These are phyloP conservation scores for Labeo calbasu DNA, from an alignment of 2,797 vertebrate species.

Conservation along the genomic window DNA sequence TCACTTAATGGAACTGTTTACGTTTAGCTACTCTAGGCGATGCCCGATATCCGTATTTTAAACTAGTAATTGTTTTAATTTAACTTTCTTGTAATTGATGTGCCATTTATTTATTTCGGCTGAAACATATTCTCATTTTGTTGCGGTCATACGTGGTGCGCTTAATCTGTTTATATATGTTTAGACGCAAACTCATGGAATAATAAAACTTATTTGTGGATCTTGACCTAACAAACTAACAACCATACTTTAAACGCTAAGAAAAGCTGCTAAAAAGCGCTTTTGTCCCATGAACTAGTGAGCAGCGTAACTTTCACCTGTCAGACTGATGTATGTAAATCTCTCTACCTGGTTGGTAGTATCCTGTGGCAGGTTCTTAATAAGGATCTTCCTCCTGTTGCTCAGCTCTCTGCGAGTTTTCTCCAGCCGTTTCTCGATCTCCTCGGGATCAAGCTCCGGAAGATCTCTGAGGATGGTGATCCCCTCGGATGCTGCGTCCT, in stretches of 20 bases:
- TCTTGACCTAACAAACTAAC: neutral
- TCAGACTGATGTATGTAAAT: slow-evolving; percentile 48
- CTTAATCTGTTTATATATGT: neutral
- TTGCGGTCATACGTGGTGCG: neutral
- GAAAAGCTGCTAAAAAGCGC: neutral
- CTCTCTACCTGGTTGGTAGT: slow-evolving; percentile 88
- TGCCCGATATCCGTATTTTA: neutral
- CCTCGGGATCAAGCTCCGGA: slow-evolving; percentile 80
- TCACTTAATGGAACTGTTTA: neutral
- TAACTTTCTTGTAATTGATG: neutral
- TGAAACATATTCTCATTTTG: neutral
- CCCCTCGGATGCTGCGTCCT: slow-evolving; percentile 73
- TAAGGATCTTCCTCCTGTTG: slow-evolving; percentile 95
- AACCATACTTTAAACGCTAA: neutral
- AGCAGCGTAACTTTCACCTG: slow-evolving; percentile 39
- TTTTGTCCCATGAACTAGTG: neutral
- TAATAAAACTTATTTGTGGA: neutral
- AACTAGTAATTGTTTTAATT: neutral
- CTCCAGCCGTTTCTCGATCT: slow-evolving; percentile 84
- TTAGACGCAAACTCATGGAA: neutral
- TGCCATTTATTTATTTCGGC: neutral
- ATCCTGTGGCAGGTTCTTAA: slow-evolving; percentile 92
- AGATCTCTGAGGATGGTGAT: slow-evolving; percentile 73
- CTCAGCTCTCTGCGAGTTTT: slow-evolving; percentile 88
- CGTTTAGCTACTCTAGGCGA: neutral